phyloP scores from a whole-genome alignment of 2,113 vertebrate genomes.

The Forbesichthys papilliferus region DNA sequence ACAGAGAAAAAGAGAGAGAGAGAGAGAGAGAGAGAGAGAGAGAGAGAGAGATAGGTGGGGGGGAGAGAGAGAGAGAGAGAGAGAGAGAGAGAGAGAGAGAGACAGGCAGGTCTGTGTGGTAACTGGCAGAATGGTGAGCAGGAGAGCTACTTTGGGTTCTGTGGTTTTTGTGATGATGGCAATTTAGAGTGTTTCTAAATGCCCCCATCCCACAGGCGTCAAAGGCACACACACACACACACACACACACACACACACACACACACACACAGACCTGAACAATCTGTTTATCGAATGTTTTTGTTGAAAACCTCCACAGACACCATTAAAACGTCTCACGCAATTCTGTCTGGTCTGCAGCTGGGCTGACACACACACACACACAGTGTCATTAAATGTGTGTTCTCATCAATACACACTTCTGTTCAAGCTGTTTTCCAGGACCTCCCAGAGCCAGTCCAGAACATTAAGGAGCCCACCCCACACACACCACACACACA shows the following conservation, averaged over 20 bases:
- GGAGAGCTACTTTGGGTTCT: conserved; percentile 56
- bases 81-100: conserved; percentile 7
- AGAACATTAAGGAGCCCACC: conserved; percentile 11
- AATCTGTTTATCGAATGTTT: conserved; percentile 76
- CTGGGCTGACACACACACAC: background rate
- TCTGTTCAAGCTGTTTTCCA: conserved; percentile 22
- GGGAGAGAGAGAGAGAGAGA: conserved; percentile 8
- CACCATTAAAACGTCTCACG: conserved; percentile 64
- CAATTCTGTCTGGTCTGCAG: conserved; percentile 57
- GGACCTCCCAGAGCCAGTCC: conserved; percentile 30
- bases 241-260: conserved; percentile 13
- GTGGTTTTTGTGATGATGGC: conserved; percentile 66
- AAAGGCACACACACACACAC: conserved; percentile 26
- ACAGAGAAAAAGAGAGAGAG: conserved; percentile 28
- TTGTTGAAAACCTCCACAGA: conserved; percentile 64
- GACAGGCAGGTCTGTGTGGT: background rate
- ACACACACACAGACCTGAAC: conserved; percentile 22
- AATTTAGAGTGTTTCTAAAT: conserved; percentile 68
- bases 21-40: conserved; percentile 12
- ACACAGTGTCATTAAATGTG: conserved; percentile 32
- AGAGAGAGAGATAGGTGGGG: background rate
- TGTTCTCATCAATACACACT: conserved; percentile 28
- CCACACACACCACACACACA: conserved; percentile 16
- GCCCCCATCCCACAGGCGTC: conserved; percentile 46
- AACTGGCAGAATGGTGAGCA: conserved; percentile 1